Evolutionary conservation across 2,888 invertebrate species (phyloP), one percentile per base, ranked within the genome.

Genomic region (Augiades crinisus): DNA sequence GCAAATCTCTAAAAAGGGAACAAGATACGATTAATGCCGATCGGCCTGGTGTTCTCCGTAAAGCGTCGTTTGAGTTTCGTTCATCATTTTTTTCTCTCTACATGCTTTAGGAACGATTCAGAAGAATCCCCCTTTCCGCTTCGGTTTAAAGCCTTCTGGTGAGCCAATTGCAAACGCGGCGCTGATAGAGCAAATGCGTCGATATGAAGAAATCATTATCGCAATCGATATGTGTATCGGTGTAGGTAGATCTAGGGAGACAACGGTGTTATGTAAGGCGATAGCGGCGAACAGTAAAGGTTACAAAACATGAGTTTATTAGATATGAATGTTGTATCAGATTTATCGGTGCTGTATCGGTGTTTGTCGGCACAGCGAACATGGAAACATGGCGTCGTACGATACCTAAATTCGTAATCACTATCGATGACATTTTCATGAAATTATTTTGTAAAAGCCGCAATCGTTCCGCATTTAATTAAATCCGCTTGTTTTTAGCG

Each of bases 251-350:
- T 71, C 67, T 73, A 72, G 75, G 71, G 65, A 74, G 73, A 72
- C 68, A 71, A 75, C 75, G 70, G 66, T 72, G 73, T 72, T 75
- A 70, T 78, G 77, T 78, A 72, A 72, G 68, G 69, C 69, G 88
- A 89, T 88, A 89, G 88, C 88, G 88, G 88, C 72, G 65, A 72
- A 71, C 69, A 72, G 73, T 71, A 81, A 88, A 86, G 81, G 78
- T 69, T 67, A 71, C 70, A 79, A 75, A 86, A 87, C 88, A 88
- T 70, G 82, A 72, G 79, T 86, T 82, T 81, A 79, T 80, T 75
- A 75, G 86, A 87, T 87, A 85, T 78, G 77, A 78, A 79, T 78
- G 77, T 83, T 80, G 74, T 81, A 79, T 78, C 74, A 66, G 81
- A 81, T 82, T 27, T 81, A 81, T 79, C 74, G 66, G 65, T 65